Conservation (phyloP, 2,888 invertebrate genomes). For the Scaptomyza reducta region DNA sequence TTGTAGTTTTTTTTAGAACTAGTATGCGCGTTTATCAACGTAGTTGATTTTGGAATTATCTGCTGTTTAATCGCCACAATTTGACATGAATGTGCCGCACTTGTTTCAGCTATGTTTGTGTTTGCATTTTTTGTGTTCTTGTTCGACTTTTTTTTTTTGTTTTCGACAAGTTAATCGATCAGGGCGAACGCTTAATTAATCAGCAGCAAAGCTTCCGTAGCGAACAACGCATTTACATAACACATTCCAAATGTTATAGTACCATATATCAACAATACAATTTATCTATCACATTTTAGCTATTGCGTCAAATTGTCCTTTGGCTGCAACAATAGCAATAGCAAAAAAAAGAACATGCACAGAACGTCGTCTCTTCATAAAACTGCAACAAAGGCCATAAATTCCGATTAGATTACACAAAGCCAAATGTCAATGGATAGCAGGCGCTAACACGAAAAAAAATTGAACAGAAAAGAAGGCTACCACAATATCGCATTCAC, state of each 20-base stretch:
- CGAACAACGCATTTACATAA: constrained; percentile 29
- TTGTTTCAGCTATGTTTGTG: constrained; percentile 64
- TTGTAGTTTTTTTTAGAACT: constrained; percentile 22
- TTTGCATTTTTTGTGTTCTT: constrained; percentile 33
- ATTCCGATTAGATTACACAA: constrained; percentile 81
- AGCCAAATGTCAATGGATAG: constrained; percentile 61
- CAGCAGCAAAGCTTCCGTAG: constrained; percentile 40
- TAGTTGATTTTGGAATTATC: constrained; percentile 76
- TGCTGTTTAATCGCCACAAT: constrained; percentile 72
- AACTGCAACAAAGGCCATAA: constrained; percentile 71
- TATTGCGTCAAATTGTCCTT: constrained; percentile 33
- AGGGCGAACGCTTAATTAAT: constrained; percentile 36
- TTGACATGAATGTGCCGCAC: constrained; percentile 73
- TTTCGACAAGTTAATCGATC: constrained; percentile 25
- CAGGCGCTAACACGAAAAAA: constrained; percentile 17
- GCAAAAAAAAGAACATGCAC: constrained; percentile 8
- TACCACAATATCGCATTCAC: constrained; percentile 53
- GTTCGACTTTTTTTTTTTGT: constrained; percentile 1
- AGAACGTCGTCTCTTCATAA: constrained; percentile 35
- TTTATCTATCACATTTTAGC: constrained; percentile 25
- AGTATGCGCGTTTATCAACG: constrained; percentile 49
- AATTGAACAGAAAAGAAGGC: constrained; percentile 1
- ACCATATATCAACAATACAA: constrained; percentile 3
- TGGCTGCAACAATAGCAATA: constrained; percentile 11
- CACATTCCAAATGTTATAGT: constrained; percentile 15